Evolutionary conservation across 2,113 vertebrate genomes (phyloP).

Genomic region (Urocitellus parryii): DNA sequence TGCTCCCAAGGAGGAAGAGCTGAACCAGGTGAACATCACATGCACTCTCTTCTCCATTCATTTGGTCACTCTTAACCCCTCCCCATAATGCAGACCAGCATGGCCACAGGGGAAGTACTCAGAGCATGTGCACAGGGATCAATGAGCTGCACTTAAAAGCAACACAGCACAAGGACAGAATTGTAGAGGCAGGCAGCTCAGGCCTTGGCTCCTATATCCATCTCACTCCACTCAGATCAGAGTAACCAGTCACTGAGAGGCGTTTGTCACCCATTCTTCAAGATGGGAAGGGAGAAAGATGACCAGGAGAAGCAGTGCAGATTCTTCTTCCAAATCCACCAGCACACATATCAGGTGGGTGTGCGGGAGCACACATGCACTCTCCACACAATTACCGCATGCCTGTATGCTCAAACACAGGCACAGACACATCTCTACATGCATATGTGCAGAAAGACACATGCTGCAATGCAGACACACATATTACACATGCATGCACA

Average conservation of each 20-base stretch:
- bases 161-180: background rate
- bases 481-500: background rate
- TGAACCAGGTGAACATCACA: background rate
- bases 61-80: background rate
- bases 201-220: too few species aligned
- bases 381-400: background rate
- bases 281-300: background rate
- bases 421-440: background rate
- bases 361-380: background rate
- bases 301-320: background rate
- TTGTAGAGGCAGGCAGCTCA: background rate
- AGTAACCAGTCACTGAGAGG: background rate
- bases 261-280: background rate
- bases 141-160: background rate
- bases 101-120: too few species aligned
- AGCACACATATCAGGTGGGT: too few species aligned
- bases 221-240: background rate
- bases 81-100: background rate
- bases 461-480: background rate
- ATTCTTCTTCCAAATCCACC: background rate
- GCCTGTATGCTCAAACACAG: too few species aligned
- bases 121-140: accelerated
- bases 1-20: too few species aligned
- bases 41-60: too few species aligned
- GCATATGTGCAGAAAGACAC: background rate